Percentiles rank a stretch among this genome's conserved stretches.
phyloP scores from a whole-genome alignment of 2,797 vertebrate genomes.

The Enteromius anoplus region DNA sequence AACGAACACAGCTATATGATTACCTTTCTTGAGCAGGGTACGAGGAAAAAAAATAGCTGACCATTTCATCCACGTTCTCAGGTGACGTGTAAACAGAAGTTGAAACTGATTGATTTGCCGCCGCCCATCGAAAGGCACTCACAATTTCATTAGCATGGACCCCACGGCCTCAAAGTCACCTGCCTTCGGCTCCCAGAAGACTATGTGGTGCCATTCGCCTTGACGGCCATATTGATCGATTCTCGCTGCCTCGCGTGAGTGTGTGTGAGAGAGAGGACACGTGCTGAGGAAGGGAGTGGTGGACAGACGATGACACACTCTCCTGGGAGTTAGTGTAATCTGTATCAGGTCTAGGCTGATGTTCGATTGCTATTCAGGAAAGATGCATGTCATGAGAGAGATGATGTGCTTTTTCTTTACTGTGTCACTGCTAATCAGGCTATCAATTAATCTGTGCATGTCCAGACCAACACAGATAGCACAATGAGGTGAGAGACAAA shows the following conservation, averaged over 20 bases:
- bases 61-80: constrained; percentile 28
- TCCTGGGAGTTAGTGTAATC: constrained; percentile 61
- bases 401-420: constrained; percentile 51
- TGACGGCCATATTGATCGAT: constrained; percentile 63
- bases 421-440: constrained; percentile 61
- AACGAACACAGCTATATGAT: background rate
- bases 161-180: constrained; percentile 63
- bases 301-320: constrained; percentile 47
- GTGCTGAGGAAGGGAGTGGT: constrained; percentile 39
- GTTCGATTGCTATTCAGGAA: constrained; percentile 59
- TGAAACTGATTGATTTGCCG: constrained; percentile 54
- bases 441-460: constrained; percentile 61
- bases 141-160: constrained; percentile 68
- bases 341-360: constrained; percentile 52
- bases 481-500: constrained; percentile 33
- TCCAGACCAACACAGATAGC: constrained; percentile 30
- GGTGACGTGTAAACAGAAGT: constrained; percentile 40
- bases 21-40: background rate
- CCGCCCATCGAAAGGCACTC: constrained; percentile 54
- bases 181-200: constrained; percentile 48
- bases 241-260: constrained; percentile 31
- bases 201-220: constrained; percentile 42
- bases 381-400: constrained; percentile 51
- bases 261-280: constrained; percentile 11
- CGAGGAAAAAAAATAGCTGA: background rate